Conservation (phyloP, 2,797 vertebrate genomes). For the Nyctalus aviator region DNA sequence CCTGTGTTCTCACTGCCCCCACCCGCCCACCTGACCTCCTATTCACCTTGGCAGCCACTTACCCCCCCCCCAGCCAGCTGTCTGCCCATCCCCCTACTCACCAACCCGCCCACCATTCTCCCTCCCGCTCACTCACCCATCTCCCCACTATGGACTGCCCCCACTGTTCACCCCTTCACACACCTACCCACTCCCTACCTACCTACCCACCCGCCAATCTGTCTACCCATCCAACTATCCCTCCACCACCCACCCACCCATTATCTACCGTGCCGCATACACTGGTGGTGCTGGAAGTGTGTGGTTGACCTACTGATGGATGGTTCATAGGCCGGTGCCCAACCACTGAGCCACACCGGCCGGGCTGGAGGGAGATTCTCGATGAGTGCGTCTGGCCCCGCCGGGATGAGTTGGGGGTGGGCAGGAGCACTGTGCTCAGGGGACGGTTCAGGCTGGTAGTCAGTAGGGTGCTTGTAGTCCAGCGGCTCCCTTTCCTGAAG, state of each 20-base stretch:
- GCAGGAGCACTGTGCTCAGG: too few relatives aligned
- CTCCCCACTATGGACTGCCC: background rate
- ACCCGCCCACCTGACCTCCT: background rate
- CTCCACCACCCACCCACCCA: too few relatives aligned
- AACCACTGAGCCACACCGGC: too few relatives aligned
- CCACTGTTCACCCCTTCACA: too few relatives aligned
- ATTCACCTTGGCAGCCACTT: accelerated
- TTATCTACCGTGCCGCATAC: accelerated
- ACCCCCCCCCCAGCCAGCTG: accelerated
- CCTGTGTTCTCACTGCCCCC: background rate
- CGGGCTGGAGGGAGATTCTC: background rate
- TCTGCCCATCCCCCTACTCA: background rate
- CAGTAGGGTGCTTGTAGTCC: background rate
- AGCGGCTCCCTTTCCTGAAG: background rate
- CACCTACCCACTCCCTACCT: background rate
- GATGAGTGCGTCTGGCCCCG: background rate
- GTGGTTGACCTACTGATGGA: accelerated
- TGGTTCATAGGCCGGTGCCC: too few relatives aligned
- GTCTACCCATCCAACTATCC: background rate
- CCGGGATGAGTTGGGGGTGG: background rate
- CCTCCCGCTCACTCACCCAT: accelerated
- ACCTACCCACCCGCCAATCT: background rate
- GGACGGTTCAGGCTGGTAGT: background rate
- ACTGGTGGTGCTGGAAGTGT: accelerated
- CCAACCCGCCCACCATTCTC: background rate